Percentiles rank a stretch among this genome's conserved stretches.
phyloP scores from a whole-genome alignment of 1,140 invertebrate genomes.

The Drosophila burlai region DNA sequence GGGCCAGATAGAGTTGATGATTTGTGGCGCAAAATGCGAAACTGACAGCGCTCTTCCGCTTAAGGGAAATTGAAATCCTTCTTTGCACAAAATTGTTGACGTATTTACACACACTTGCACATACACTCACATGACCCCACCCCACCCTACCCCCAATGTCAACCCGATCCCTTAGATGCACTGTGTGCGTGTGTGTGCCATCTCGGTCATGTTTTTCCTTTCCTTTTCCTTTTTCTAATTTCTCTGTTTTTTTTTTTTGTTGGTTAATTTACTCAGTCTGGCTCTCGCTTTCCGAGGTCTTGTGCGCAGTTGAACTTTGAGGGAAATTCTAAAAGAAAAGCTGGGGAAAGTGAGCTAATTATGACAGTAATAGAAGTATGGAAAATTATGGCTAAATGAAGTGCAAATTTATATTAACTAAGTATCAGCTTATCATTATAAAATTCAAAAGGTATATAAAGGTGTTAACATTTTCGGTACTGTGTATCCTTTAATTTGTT shows the following conservation, averaged over 20 bases:
- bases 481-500: background rate
- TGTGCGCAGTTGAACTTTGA: conserved; percentile 20
- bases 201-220: conserved; percentile 19
- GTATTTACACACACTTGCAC: conserved; percentile 67
- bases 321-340: background rate
- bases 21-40: conserved; percentile 80
- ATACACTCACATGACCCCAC: background rate
- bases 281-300: background rate
- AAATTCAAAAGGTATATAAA: fast-evolving
- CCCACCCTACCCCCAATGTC: no score
- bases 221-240: background rate
- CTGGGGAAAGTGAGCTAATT: conserved; percentile 1
- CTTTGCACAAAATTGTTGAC: conserved; percentile 81
- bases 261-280: conserved; percentile 12
- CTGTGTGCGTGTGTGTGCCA: conserved; percentile 37
- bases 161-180: conserved; percentile 1
- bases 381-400: background rate
- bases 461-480: background rate
- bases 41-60: conserved; percentile 79
- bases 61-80: conserved; percentile 83
- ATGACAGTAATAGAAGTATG: background rate
- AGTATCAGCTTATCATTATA: background rate
- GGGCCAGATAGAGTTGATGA: conserved; percentile 78
- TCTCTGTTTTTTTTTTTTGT: conserved; percentile 1
- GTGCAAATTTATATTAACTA: background rate